Base-by-base conservation (phyloP, 1,140 invertebrate species). In the Matsumurasca onukii region DNA sequence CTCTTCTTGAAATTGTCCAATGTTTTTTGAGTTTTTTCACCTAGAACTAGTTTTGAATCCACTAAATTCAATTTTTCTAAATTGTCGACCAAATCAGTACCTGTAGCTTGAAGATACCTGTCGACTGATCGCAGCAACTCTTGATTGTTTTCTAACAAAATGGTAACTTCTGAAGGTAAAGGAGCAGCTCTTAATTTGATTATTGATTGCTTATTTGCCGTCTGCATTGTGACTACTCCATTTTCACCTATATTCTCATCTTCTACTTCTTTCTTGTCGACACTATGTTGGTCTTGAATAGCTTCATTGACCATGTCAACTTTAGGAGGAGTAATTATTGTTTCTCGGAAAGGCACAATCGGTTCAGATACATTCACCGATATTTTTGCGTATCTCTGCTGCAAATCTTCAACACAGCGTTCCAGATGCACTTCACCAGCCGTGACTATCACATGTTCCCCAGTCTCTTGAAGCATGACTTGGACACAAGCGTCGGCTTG, bases 381-480 rank as follows among this genome's bases (percentile, higher is more conserved):
- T 67, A 98, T 86, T 78, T 94, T 94, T 0, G 94, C 93, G 82
- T 94, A 97, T 80, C 84, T 81, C 72, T 88, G 80, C 70, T 76
- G 78, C 12, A 99, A 82, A 82, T 97, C 94, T 73, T 93, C 88
- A 0, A 97, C 76, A 83, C 98, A 99, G 74, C 95, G 89, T 77
- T 98, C 92, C 34, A 99, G 82, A 82, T 99, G 98, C 5, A 99
- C 94, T 83, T 99, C 97, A 0, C 98, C 98, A 9, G 97, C 92
- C 0, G 97, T 98, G 2, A 94, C 87, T n/a, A 99, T 82, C 1
- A 99, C 93, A 77, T 98, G 90, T 79, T 99, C 97, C 0, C 98
- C 98, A 9, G 89, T 97, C 76, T 98, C 93, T 81, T 97, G 94
- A 13, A 97, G 82, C 5, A 92, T 82, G 2, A 97, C 76, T 77